Base-by-base conservation (phyloP, 1,140 invertebrate species). In the Brachionus plicatilis region DNA sequence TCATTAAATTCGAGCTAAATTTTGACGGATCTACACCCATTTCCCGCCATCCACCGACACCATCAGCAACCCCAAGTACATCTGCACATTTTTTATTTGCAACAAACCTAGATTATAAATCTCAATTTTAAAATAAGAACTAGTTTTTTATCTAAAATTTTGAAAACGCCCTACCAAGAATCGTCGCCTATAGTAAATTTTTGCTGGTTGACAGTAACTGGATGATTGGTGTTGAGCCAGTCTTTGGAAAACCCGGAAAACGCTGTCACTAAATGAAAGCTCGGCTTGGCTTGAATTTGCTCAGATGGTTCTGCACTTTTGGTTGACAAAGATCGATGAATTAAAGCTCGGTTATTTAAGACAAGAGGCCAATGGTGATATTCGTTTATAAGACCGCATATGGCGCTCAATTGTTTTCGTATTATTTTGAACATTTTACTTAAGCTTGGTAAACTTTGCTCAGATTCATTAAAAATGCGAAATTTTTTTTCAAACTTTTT, bases 11-110 rank as follows among this genome's bases (percentile, higher is more conserved):
- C 85, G 93, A 93, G 17, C 96, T 96, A 91, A 98, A 98, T 88
- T 95, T 93, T 43, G 96, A 96, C 3, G 96, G 96, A 91, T 99
- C 96, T 83, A 99, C 94, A n/a, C 96, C 96, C 90, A 98, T 97
- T 85, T 94, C 93, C 87, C 96, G 92, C 96, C 96, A 99, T 72
- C 96, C 96, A 83, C 96, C 96, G 80, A 99, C 96, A 84, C 96
- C 96, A 91, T 99, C 97, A 76, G 97, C 97, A 85, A 99, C 95
- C 87, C 96, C 96, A 20, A 82, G 1, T 6, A 68, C 79, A 41
- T 82, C 79, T 3, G 41, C 65, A 65, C 79, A 68, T 76, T 76
- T 76, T 50, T 76, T 41, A 29, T 53, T 76, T 0, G 72, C 24
- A 27, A 27, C 27, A 29, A 76, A 76, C 72, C 68, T 41, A 12